These are phyloP conservation scores for Stercorarius parasiticus DNA, from an alignment of 2,113 vertebrate species.

Conservation along the genomic window DNA sequence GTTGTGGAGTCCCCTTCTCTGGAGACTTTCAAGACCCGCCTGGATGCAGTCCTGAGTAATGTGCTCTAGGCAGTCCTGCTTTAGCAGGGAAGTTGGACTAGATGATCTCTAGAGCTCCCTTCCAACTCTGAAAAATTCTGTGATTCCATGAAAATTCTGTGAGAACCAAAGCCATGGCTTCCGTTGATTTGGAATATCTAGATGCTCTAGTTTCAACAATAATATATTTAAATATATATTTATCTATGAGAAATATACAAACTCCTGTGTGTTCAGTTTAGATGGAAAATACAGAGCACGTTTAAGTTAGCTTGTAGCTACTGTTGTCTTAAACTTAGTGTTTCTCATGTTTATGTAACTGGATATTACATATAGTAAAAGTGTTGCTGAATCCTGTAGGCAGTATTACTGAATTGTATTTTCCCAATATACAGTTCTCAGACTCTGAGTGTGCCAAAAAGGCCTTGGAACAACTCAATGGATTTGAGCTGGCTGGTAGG, in stretches of 20 bases:
- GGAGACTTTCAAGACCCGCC: too few species aligned
- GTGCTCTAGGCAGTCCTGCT: too few species aligned
- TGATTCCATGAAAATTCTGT: too few species aligned
- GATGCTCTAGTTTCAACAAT: background rate
- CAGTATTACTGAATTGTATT: background rate
- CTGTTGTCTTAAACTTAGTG: background rate
- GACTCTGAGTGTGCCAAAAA: constrained; percentile 97
- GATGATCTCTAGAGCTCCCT: too few species aligned
- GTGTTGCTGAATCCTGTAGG: background rate
- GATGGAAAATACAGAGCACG: background rate
- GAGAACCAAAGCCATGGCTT: background rate
- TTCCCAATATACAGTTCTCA: constrained; percentile 80
- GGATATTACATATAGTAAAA: background rate
- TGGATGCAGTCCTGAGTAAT: too few species aligned
- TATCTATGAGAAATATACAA: background rate
- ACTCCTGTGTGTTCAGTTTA: background rate
- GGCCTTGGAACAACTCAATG: constrained; percentile 94
- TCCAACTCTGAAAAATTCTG: too few species aligned
- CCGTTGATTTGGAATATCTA: background rate
- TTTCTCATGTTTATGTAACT: fast-evolving
- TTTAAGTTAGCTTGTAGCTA: background rate
- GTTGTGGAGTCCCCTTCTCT: too few species aligned
- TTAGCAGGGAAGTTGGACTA: too few species aligned
- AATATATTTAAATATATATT: background rate
- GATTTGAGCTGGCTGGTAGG: constrained; percentile 93